Percentiles rank a stretch among this genome's conserved stretches.
Evolutionary conservation across 2,797 vertebrate species (phyloP).

Genomic region (Enteromius unitaeniatus): DNA sequence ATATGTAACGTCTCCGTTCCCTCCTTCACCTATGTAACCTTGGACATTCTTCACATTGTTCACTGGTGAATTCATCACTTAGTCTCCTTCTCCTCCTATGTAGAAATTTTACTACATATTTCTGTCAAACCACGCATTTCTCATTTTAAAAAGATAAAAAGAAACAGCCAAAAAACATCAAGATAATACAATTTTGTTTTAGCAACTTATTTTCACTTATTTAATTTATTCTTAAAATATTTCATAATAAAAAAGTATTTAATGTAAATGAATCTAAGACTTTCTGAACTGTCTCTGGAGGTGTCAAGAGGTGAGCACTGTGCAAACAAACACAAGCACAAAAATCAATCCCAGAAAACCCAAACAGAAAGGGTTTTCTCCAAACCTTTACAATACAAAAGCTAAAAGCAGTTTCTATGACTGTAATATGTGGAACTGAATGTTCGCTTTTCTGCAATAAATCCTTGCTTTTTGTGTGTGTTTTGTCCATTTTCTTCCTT

Average conservation of each 20-base stretch:
- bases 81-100: not conserved
- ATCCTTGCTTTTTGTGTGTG: conserved; percentile 65
- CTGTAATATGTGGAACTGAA: conserved; percentile 53
- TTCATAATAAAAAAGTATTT: conserved; percentile 80
- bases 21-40: no score
- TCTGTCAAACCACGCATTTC: not conserved
- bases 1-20: no score
- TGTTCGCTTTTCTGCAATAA: conserved; percentile 74
- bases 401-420: conserved; percentile 85
- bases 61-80: not conserved
- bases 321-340: conserved; percentile 79
- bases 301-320: conserved; percentile 68
- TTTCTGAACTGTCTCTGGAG: conserved; percentile 58
- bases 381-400: conserved; percentile 85
- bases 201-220: conserved; percentile 74
- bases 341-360: conserved; percentile 79
- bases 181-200: conserved; percentile 62
- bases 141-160: conserved; percentile 14
- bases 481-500: conserved; percentile 75
- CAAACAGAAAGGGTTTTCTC: conserved; percentile 78
- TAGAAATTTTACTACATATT: not conserved
- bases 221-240: conserved; percentile 86
- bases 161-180: conserved; percentile 22
- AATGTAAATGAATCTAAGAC: conserved; percentile 74
- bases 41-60: not conserved